Evolutionary conservation across 2,888 invertebrate genomes (phyloP).

Genomic region (Cheilosia scutellata): DNA sequence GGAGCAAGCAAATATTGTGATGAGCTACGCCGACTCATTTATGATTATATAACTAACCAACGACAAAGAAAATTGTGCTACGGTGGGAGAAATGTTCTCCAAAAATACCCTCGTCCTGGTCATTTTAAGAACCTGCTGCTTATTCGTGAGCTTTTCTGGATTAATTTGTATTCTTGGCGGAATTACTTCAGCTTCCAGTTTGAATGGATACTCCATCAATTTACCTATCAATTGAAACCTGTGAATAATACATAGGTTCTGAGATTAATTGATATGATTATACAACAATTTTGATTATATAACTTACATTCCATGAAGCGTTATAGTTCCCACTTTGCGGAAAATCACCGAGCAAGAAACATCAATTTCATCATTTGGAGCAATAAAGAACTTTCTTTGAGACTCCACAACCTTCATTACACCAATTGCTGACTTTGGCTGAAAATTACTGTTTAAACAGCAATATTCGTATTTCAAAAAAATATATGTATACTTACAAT

Average conservation of each 20-base stretch:
- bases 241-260: constrained; percentile 8
- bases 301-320: constrained; percentile 79
- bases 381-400: constrained; percentile 80
- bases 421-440: constrained; percentile 76
- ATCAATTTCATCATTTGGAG: constrained; percentile 45
- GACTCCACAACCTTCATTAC: constrained; percentile 78
- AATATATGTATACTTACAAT: constrained; percentile 78
- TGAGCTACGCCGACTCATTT: too few species aligned
- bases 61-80: constrained; percentile 78
- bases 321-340: constrained; percentile 77
- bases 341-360: constrained; percentile 78
- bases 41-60: constrained; percentile 77
- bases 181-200: constrained; percentile 78
- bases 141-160: constrained; percentile 72
- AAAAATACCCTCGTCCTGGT: constrained; percentile 78
- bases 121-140: constrained; percentile 77
- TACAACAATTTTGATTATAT: too few species aligned
- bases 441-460: not conserved
- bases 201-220: constrained; percentile 77
- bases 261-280: too few species aligned
- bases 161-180: constrained; percentile 78
- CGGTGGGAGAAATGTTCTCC: constrained; percentile 80
- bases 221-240: constrained; percentile 80
- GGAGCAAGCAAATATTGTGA: not conserved
- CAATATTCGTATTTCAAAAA: not conserved